Conservation (phyloP, 2,113 vertebrate genomes). For the Caranx melampygus region DNA sequence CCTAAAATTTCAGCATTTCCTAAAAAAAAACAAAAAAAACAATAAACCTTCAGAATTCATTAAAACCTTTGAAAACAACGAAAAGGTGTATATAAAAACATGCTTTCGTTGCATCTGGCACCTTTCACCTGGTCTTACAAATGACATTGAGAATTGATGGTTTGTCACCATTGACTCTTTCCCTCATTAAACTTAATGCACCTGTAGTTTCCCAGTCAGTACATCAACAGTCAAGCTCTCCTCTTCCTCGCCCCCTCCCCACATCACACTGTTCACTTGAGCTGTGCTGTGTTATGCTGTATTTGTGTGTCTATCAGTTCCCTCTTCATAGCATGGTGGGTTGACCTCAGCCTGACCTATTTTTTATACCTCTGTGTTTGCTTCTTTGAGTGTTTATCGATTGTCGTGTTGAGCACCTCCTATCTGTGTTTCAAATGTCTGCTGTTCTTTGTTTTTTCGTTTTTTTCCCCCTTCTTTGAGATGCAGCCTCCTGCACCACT, state of each 20-base stretch:
- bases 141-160: no score
- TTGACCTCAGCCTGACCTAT: conserved; percentile 34
- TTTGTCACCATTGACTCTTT: not conserved
- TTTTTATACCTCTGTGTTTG: conserved; percentile 61
- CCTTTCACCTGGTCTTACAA: no score
- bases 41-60: no score
- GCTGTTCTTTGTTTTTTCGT: not conserved
- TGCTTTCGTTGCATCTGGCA: no score
- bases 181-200: not conserved
- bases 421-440: conserved; percentile 35
- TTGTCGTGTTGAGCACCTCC: conserved; percentile 57
- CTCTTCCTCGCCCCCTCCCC: not conserved
- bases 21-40: no score
- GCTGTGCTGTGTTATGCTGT: conserved; percentile 49
- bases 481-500: conserved; percentile 16
- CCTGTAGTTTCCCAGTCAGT: not conserved
- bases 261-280: conserved; percentile 20
- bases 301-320: conserved; percentile 31
- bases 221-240: conserved; percentile 1
- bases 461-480: not conserved
- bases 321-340: conserved; percentile 25
- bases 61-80: no score
- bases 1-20: no score
- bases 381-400: conserved; percentile 63
- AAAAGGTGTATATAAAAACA: no score